Percentiles rank a stretch among this genome's conserved stretches.
Evolutionary conservation across 2,113 vertebrate genomes (phyloP).

Genomic region (Pavo muticus): DNA sequence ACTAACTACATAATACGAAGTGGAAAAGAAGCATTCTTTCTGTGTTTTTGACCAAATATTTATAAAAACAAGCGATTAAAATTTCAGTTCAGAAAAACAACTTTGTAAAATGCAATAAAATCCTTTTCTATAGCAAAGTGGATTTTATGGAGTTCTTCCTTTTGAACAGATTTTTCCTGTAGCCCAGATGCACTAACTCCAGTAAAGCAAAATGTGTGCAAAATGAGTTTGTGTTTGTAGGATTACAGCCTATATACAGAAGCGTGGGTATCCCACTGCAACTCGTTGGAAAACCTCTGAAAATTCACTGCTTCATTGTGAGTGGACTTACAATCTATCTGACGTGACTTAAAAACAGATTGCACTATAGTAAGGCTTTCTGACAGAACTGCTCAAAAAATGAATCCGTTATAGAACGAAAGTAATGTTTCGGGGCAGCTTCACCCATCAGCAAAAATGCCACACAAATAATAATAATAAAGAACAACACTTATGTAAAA

Average conservation of each 20-base stretch:
- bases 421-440: neutral
- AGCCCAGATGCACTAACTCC: neutral
- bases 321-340: slow-evolving; percentile 4
- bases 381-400: slow-evolving; percentile 30
- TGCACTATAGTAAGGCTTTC: slow-evolving; percentile 15
- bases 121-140: slow-evolving; percentile 30
- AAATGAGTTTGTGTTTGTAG: neutral
- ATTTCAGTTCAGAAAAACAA: slow-evolving; percentile 58
- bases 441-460: slow-evolving; percentile 35
- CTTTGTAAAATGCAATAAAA: slow-evolving; percentile 47
- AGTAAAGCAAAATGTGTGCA: neutral
- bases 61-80: slow-evolving; percentile 65
- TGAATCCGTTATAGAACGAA: neutral
- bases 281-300: neutral
- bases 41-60: slow-evolving; percentile 63
- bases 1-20: neutral
- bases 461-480: slow-evolving; percentile 49
- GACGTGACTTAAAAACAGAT: slow-evolving; percentile 40
- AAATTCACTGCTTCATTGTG: slow-evolving; percentile 1
- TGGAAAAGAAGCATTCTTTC: slow-evolving; percentile 7
- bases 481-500: slow-evolving; percentile 74
- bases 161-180: neutral
- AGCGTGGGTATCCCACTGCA: slow-evolving; percentile 6
- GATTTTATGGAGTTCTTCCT: slow-evolving; percentile 32
- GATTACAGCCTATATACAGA: slow-evolving; percentile 1